Conservation (phyloP, 2,888 invertebrate species). For the Lathronympha strigana region DNA sequence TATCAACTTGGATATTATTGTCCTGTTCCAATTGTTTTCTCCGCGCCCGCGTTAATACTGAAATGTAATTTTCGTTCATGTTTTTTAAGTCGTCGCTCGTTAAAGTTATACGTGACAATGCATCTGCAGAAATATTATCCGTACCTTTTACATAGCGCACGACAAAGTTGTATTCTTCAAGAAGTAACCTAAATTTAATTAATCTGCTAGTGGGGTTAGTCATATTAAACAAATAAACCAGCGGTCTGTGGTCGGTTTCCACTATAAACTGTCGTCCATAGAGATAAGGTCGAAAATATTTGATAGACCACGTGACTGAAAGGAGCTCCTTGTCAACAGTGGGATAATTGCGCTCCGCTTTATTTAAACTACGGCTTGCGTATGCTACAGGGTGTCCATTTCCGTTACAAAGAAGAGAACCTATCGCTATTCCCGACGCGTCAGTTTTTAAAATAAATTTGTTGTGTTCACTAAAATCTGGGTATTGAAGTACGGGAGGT, state of each 20-base stretch:
- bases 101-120: background rate
- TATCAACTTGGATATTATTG: background rate
- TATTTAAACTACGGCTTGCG: too few relatives aligned
- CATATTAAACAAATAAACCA: background rate
- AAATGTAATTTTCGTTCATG: background rate
- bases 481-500: background rate
- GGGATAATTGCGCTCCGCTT: background rate
- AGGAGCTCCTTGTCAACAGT: background rate
- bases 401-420: background rate
- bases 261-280: background rate
- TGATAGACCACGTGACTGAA: too few relatives aligned
- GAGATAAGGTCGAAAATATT: background rate
- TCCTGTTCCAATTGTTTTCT: background rate
- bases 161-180: slow-evolving; percentile 3
- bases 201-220: background rate
- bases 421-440: background rate
- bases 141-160: background rate
- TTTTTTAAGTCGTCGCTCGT: background rate
- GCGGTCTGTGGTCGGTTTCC: background rate
- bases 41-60: background rate
- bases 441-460: background rate
- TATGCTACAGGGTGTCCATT: background rate
- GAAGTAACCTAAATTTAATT: background rate
- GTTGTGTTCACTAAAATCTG: background rate
- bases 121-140: slow-evolving; percentile 4